Evolutionary conservation across 2,113 vertebrate species (phyloP), one percentile per base, ranked within the genome.

Genomic region (Ceyx cyanopectus): DNA sequence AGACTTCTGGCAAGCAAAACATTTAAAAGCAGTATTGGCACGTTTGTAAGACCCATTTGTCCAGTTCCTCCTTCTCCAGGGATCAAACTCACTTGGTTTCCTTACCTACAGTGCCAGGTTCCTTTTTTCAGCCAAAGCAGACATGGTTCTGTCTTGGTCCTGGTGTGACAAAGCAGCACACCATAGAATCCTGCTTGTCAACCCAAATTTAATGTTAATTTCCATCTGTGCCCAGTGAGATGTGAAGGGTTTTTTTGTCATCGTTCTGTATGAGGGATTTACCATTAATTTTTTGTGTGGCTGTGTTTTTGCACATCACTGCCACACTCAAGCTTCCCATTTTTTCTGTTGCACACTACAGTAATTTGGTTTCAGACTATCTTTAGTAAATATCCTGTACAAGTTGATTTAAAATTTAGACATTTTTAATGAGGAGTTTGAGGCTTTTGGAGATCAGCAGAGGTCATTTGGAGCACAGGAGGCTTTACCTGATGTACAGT

Each of bases 201-300:
- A 51, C 30, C 48, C 48, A 27, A 7, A 37, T 13, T 43, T 50
- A 23, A 30, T 5, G 72, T 45, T 37, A 9, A 5, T 48, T 85
- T 43, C 40, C 12, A 4, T 46, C 26, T 54, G 41, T 63, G 20
- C 32, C 58, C 26, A 9, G 10, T 7, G 24, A 63, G 34, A 30
- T 85, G 45, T 37, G 37, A 10, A 37, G 45, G 45, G 19, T 48
- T 74, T 45, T 46, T 74, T 27, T 23, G 56, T 12, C 34, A n/a
- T 24, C 30, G 14, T 81, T 81, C 30, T 5, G 3, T 8, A 24
- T 34, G 19, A 61, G 24, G 24, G 43, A 41, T 69, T 84, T 69
- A 27, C 21, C 77, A 22, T 30, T 5, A 48, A 24, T 22, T 61
- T 14, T 12, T 65, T 18, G 27, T 0, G 0, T 30, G 26, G 24